Evolutionary conservation across 2,113 vertebrate genomes (phyloP).

Genomic region (Scalopus aquaticus): DNA sequence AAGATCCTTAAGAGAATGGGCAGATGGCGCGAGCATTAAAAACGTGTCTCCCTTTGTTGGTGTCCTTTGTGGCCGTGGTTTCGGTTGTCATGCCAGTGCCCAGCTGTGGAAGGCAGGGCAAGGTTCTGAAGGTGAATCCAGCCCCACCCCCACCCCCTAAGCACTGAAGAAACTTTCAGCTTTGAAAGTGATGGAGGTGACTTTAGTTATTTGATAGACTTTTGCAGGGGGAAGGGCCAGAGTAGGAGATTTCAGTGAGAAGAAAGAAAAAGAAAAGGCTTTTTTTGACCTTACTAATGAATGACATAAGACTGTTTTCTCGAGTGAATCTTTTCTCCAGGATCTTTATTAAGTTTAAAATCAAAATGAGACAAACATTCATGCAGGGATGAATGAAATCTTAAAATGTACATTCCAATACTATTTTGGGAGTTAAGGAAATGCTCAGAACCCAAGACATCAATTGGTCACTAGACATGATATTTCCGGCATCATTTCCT

Average conservation of each 20-base stretch:
- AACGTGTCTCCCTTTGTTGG: constrained; percentile 42
- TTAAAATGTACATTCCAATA: neutral
- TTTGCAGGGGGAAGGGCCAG: neutral
- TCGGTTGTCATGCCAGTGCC: neutral
- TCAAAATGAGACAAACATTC: neutral
- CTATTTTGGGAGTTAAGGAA: neutral
- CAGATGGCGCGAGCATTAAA: constrained; percentile 74
- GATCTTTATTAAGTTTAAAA: neutral
- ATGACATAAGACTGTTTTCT: neutral
- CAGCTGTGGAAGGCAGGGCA: neutral
- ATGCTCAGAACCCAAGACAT: neutral
- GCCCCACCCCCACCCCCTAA: neutral
- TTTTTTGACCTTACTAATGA: neutral
- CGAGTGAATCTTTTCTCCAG: neutral
- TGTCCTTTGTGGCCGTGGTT: constrained; percentile 12
- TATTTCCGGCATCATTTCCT: neutral
- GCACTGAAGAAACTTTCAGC: neutral
- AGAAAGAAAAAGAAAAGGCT: neutral
- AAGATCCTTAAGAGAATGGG: constrained; percentile 75
- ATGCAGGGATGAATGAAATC: fast-evolving
- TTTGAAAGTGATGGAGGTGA: neutral
- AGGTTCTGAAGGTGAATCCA: neutral
- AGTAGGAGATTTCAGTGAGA: neutral
- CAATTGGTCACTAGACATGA: neutral
- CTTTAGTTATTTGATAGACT: neutral